Evolutionary conservation across 2,113 vertebrate species (phyloP), one percentile per base, ranked within the genome.

Genomic region (Pyxicephalus adspersus): DNA sequence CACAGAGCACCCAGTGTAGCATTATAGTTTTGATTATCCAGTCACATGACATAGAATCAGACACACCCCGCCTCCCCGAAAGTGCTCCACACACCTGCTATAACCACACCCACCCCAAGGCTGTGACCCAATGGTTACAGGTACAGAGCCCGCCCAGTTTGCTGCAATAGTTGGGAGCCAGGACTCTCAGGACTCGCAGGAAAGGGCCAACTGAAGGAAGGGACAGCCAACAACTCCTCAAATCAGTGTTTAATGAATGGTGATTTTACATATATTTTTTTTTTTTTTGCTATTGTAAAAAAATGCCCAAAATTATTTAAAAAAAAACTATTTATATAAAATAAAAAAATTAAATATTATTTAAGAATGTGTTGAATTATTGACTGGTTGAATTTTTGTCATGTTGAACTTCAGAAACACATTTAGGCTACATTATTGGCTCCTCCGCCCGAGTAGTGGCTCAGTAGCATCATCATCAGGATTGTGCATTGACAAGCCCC

Each of bases 261-360:
- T 66, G 18, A 22, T 29, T 54, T 82, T 83, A 77, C 77, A 82
- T 85, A 63, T 83, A 45, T 77, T 57, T 77, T 20, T 11, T 71
- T 70, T 67, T 80, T 63, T 22, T 64, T 77, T 68, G 76, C 45
- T 80, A 64, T 28, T 55, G 77, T 80, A 31, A 77, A 52, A n/a
- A 26, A 34, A 45, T 54, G 68, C 80, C 73, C 68, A 23, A 66
- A 74, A 77, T 63, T 84, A 85, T 83, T 81, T 81, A 81, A 81
- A 34, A 81, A 81, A 81, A 34, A 81, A 26, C 28, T 81, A 81
- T 81, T 85, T 83, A 78, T 76, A 76, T 55, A 61, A 71, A 70
- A 65, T 57, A 55, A 38, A 38, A 38, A 38, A 38, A 38, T 38
- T 3, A 38, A 38, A 78, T 76, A 76, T 55, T 61, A 71, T 60